These are phyloP conservation scores for Rhombomys opimus DNA, from an alignment of 2,113 vertebrate species.

Conservation along the genomic window DNA sequence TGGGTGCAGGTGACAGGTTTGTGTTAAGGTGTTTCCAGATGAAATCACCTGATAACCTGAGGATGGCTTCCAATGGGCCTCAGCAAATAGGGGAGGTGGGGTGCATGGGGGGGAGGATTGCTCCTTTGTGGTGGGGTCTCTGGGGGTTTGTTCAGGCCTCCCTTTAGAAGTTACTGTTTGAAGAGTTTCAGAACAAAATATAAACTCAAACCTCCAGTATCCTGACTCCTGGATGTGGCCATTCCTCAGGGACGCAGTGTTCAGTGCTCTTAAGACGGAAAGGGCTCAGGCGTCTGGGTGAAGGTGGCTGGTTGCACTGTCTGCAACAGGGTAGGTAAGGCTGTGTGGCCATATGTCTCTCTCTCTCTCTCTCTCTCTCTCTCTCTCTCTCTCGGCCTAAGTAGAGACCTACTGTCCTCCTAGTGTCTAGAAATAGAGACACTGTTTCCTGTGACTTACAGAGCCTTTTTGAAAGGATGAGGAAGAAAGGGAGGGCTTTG, in stretches of 20 bases:
- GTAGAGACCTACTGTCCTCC: neutral
- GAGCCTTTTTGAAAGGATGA: neutral
- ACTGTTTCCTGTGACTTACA: neutral
- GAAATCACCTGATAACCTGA: neutral
- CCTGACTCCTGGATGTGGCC: neutral
- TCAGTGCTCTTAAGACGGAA: neutral
- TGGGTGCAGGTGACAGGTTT: neutral
- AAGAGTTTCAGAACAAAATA: constrained; percentile 23
- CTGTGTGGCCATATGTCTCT: neutral
- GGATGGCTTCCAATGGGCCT: neutral
- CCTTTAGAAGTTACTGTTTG: constrained; percentile 22
- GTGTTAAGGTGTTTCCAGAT: neutral
- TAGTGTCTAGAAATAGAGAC: neutral
- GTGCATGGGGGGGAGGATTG: neutral
- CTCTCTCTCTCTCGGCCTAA: neutral
- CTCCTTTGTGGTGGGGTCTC: neutral
- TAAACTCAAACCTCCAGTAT: neutral
- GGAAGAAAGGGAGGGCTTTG: constrained; percentile 29
- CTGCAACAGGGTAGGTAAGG: neutral
- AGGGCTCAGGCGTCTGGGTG: neutral
- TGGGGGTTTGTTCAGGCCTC: neutral
- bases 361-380: too few relatives aligned
- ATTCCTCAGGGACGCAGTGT: neutral
- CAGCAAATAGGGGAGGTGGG: neutral
- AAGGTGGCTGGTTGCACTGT: neutral